These are phyloP conservation scores for Gambelia wislizenii DNA, from an alignment of 2,797 vertebrate genomes.

Conservation along the genomic window DNA sequence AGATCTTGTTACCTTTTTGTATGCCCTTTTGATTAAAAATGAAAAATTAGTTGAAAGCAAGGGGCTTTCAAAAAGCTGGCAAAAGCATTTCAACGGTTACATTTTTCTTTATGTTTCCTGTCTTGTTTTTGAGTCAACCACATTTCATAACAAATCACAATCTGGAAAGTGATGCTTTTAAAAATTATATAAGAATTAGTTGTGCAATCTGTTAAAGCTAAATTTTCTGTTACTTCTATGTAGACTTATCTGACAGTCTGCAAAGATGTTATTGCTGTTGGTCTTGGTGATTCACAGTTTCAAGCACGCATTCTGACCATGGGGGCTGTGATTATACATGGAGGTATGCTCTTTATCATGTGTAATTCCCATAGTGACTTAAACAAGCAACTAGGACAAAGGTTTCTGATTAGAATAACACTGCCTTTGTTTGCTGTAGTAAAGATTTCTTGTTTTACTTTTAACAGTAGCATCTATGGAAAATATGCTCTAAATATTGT, in stretches of 20 bases:
- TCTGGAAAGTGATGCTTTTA: not conserved
- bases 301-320: conserved; percentile 84
- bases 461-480: not conserved
- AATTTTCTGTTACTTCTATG: conserved; percentile 34
- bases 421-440: not conserved
- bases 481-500: not conserved
- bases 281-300: conserved; percentile 84
- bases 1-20: not conserved
- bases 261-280: conserved; percentile 88
- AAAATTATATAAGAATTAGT: not conserved
- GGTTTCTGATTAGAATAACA: not conserved
- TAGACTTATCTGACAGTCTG: conserved; percentile 87
- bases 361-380: not conserved
- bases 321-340: conserved; percentile 81
- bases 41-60: not conserved
- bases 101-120: fast-evolving
- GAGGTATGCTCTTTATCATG: conserved; percentile 76
- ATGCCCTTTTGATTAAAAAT: not conserved
- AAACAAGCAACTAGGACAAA: not conserved
- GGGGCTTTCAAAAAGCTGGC: not conserved
- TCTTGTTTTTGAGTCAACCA: not conserved
- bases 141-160: not conserved
- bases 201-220: not conserved
- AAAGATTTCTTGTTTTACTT: not conserved
- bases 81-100: not conserved